Evolutionary conservation across 2,113 vertebrate species (phyloP), one percentile per base, ranked within the genome.

Genomic region (Leptocoma aspasia): DNA sequence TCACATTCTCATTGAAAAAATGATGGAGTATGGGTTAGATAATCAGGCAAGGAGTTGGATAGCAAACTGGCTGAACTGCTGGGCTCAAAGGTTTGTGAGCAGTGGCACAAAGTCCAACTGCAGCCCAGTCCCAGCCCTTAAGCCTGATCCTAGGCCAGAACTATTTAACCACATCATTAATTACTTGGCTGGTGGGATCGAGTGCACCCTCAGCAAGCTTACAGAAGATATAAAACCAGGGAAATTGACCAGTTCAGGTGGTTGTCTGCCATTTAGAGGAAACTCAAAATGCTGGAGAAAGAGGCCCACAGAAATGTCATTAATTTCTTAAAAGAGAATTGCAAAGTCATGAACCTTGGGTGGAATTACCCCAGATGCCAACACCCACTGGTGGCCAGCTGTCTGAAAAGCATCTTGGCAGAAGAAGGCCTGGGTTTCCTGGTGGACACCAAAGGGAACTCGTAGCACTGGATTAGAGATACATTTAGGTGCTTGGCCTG

Each of bases 231-330:
- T 3, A 37, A 41, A 77, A 47, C 0, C 23, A 13, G 11, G 1
- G 8, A 8, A 47, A 80, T 21, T 47, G 9, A 66, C 5, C 35
- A 30, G 7, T n/a, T 42, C 20, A 37, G 13, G 10, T 21, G 3
- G 7, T 9, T 81, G 21, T 47, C 16, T 91, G 7, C 12, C 1
- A 1, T 59, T 83, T 57, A 72, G 17, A 54, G 13, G 7, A 26
- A 81, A 8, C 5, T 71, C 24, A 53, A 70, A 75, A 75, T 50
- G 7, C 13, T 78, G 27, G 22, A 72, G n/a, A 69, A 72, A 45
- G 4, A 3, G 3, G 1, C 2, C 4, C 14, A 44, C 7, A 65
- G 12, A 53, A 49, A 59, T 1, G 1, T 17, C 2, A 35, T 10
- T 15, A 50, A 80, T 71, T 80, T 96, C 45, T 68, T 21, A 26